Evolutionary conservation across 2,113 vertebrate species (phyloP), one percentile per base, ranked within the genome.

Genomic region (Chloropsis hardwickii): DNA sequence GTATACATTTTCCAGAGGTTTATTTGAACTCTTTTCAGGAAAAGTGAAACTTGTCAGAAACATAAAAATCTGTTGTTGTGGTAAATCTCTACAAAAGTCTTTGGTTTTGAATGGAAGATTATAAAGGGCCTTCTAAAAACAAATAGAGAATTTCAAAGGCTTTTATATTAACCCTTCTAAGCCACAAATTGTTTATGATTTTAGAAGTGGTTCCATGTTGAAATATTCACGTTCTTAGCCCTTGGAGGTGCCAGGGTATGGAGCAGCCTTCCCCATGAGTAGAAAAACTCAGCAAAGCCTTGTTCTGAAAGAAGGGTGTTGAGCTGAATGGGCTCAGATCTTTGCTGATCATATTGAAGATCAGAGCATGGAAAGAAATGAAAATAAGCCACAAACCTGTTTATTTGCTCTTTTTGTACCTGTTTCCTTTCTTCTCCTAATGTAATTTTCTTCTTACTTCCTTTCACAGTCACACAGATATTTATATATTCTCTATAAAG

Each of bases 1-100:
- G 64, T 92, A 45, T 86, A 40, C 23, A 7, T 74, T 94, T 97
- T 96, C 71, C n/a, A 90, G 78, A 91, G 85, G 54, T 94, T 93
- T 42, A 61, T 66, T 92, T 72, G 95, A 76, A 91, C 42, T 65
- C 54, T 88, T 58, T 81, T 92, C 82, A 81, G 69, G 57, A 90
- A 48, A 42, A 90, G 33, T 42, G 64, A 95, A 96, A 86, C 60
- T 56, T 95, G 53, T 51, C 47, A 91, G 58, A 58, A 85, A n/a
- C 8, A 29, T 16, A 51, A 79, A 72, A 70, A 67, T 50, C 28
- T 84, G 8, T 37, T 58, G 16, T 94, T 58, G 22, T 31, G 42
- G 64, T 66, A 73, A 78, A 76, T 61, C 27, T 78, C 56, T 70
- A 25, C 21, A 27, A 39, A 84, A 35, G 37, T 73, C 37, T 61